Conservation (phyloP, 2,113 vertebrate genomes). For the Puntigrus tetrazona region DNA sequence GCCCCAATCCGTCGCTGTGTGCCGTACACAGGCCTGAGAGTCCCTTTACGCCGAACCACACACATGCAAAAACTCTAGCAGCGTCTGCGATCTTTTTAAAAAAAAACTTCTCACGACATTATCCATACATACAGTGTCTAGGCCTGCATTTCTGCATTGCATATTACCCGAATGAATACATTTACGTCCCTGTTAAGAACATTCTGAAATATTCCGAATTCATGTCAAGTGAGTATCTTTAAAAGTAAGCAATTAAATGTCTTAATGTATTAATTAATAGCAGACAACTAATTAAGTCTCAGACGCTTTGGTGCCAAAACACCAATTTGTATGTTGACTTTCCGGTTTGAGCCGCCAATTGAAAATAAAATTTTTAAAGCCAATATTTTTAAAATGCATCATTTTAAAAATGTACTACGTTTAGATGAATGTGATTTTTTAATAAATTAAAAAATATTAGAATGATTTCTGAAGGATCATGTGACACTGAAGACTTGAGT, state of each 20-base stretch:
- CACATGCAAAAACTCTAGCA: slow-evolving; percentile 48
- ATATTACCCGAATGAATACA: not conserved
- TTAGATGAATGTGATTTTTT: not conserved
- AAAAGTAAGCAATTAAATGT: too few relatives aligned
- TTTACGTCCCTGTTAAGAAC: not conserved
- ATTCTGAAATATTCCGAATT: not conserved
- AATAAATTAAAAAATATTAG: not conserved
- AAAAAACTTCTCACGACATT: not conserved
- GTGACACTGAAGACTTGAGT: too few relatives aligned
- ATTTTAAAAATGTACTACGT: not conserved
- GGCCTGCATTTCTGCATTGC: not conserved
- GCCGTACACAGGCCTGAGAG: not conserved
- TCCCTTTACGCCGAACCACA: slow-evolving; percentile 41
- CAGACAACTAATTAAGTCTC: not conserved
- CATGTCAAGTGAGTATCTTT: not conserved
- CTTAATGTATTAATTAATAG: too few relatives aligned
- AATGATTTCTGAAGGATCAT: too few relatives aligned
- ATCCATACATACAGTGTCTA: not conserved
- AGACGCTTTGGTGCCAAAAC: not conserved
- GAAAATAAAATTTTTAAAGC: not conserved
- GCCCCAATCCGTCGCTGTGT: not conserved
- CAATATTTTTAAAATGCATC: not conserved
- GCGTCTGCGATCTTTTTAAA: not conserved
- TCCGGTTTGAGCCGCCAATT: not conserved
- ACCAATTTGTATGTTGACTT: not conserved